These are phyloP conservation scores for Pseudoips prasinana DNA, from an alignment of 2,888 invertebrate genomes.

Conservation along the genomic window DNA sequence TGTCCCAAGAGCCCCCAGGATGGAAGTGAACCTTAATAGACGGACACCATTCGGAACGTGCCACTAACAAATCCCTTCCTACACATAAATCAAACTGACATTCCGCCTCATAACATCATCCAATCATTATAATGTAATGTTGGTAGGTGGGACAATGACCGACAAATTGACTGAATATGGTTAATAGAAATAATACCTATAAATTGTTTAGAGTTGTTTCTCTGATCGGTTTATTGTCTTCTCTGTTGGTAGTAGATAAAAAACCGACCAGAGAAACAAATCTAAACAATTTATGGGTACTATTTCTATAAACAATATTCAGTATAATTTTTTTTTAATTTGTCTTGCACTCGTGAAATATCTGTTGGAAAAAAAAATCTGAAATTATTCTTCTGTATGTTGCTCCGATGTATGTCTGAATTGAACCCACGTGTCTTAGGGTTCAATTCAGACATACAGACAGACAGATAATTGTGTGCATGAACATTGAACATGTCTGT, in stretches of 20 bases:
- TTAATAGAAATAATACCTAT: not conserved
- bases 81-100: slow-evolving; percentile 24
- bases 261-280: not conserved
- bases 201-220: not conserved
- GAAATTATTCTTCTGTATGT: too few species aligned
- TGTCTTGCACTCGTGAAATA: too few species aligned
- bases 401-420: too few species aligned
- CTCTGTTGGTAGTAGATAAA: not conserved
- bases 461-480: too few species aligned
- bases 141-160: not conserved
- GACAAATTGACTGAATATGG: not conserved
- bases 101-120: not conserved
- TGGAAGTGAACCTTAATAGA: too few species aligned
- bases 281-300: not conserved
- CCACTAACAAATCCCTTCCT: slow-evolving; percentile 22
- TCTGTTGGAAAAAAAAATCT: too few species aligned
- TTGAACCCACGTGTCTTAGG: too few species aligned
- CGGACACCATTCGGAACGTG: slow-evolving; percentile 23
- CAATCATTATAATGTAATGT: not conserved
- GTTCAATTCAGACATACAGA: too few species aligned
- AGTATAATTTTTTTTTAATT: too few species aligned
- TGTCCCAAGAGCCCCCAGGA: too few species aligned
- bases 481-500: too few species aligned
- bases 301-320: not conserved
- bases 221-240: not conserved